Conservation (phyloP, 2,113 vertebrate species). For the Rhizomys pruinosus region DNA sequence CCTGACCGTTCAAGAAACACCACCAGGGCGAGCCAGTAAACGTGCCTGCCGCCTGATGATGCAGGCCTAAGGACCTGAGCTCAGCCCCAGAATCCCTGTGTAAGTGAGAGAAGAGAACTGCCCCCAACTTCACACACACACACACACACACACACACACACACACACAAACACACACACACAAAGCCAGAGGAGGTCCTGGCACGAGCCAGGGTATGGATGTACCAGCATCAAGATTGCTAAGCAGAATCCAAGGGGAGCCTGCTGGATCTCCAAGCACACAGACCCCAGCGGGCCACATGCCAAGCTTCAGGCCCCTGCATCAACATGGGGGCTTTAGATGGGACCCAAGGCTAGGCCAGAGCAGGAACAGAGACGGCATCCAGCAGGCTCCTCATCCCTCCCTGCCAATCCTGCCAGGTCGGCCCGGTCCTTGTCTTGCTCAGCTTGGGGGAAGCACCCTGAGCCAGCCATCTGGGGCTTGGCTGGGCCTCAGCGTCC, state of each 20-base stretch:
- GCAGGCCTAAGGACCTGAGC: not conserved
- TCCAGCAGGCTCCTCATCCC: not conserved
- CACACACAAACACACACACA: not conserved
- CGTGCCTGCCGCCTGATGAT: too few species aligned
- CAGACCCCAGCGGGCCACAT: not conserved
- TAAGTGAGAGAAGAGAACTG: not conserved
- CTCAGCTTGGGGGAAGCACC: conserved; percentile 81
- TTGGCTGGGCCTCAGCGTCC: conserved; percentile 85
- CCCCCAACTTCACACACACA: not conserved
- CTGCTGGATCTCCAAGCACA: too few species aligned
- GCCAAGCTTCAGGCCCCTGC: not conserved
- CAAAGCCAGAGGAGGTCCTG: not conserved
- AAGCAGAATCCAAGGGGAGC: not conserved
- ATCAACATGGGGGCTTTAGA: not conserved
- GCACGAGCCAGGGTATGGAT: not conserved
- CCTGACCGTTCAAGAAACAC: not conserved
- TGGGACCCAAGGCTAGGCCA: not conserved
- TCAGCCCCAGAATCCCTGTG: rapidly evolving
- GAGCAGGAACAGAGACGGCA: not conserved
- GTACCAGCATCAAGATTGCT: not conserved
- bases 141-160: not conserved
- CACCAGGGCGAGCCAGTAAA: not conserved
- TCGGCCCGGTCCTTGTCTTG: conserved; percentile 39
- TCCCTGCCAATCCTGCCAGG: conserved; percentile 56
- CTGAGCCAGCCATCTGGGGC: conserved; percentile 86